phyloP scores from a whole-genome alignment of 2,113 vertebrate species.

The Ictalurus furcatus region DNA sequence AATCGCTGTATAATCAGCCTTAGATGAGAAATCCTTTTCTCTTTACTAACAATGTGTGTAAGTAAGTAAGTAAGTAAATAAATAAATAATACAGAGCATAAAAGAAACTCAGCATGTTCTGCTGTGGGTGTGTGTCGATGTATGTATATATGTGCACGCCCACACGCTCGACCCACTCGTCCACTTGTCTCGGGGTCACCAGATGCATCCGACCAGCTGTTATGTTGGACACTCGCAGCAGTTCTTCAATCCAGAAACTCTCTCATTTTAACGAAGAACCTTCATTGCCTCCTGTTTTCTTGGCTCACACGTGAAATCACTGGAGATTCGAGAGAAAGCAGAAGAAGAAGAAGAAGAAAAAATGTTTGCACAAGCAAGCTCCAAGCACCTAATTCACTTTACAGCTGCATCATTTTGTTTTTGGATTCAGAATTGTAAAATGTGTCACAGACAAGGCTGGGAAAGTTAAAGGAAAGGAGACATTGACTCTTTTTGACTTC shows the following conservation, averaged over 20 bases:
- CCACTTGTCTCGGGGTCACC: conserved; percentile 50
- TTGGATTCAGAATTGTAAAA: not conserved
- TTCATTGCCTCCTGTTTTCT: conserved; percentile 42
- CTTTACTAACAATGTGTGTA: not conserved
- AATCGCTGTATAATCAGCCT: not conserved
- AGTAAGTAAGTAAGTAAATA: too few relatives aligned
- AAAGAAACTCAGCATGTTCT: not conserved
- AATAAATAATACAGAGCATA: not conserved
- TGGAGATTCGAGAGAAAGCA: not conserved
- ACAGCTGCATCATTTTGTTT: conserved; percentile 4
- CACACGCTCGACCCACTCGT: conserved; percentile 26
- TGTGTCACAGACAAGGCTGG: not conserved
- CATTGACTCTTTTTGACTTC: conserved; percentile 35
- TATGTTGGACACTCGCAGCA: conserved; percentile 48
- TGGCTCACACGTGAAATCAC: conserved; percentile 35
- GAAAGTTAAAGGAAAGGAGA: conserved; percentile 32
- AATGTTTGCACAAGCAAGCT: conserved; percentile 40
- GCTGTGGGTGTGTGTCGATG: not conserved
- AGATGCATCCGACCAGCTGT: conserved; percentile 60
- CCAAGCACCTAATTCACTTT: conserved; percentile 32
- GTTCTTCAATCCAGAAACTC: conserved; percentile 34
- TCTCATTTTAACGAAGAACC: conserved; percentile 34
- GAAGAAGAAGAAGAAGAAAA: not conserved
- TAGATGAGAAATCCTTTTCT: not conserved
- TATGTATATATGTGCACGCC: conserved; percentile 18